Conservation (phyloP, 2,797 vertebrate genomes). For the Siniperca undulata region DNA sequence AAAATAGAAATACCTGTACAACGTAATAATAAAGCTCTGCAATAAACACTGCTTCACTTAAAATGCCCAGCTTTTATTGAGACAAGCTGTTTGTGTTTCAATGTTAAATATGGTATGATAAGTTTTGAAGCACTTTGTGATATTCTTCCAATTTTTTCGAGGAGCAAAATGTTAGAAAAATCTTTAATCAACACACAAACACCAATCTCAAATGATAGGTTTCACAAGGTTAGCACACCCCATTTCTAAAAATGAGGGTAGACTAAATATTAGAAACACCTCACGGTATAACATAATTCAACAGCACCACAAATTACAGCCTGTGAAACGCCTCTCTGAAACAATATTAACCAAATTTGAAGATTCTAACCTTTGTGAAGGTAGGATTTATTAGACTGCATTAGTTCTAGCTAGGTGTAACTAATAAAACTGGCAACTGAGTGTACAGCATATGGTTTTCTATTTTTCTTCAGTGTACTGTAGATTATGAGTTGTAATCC, state of each 20-base stretch:
- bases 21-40: background rate
- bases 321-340: background rate
- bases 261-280: background rate
- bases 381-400: background rate
- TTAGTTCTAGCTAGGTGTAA: background rate
- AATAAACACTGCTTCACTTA: background rate
- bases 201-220: background rate
- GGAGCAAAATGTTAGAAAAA: background rate
- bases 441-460: background rate
- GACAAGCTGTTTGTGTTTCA: background rate
- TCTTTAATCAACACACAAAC: background rate
- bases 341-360: background rate
- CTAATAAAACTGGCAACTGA: background rate
- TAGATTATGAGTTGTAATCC: background rate
- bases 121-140: background rate
- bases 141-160: background rate
- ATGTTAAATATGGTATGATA: background rate
- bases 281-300: background rate
- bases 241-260: background rate
- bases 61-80: constrained; percentile 3
- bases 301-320: background rate
- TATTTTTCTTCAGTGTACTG: background rate
- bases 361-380: background rate
- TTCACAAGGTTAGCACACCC: background rate
- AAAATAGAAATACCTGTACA: background rate